Base-by-base conservation (phyloP, 2,797 vertebrate genomes). In the Leptatherina wallacei region DNA sequence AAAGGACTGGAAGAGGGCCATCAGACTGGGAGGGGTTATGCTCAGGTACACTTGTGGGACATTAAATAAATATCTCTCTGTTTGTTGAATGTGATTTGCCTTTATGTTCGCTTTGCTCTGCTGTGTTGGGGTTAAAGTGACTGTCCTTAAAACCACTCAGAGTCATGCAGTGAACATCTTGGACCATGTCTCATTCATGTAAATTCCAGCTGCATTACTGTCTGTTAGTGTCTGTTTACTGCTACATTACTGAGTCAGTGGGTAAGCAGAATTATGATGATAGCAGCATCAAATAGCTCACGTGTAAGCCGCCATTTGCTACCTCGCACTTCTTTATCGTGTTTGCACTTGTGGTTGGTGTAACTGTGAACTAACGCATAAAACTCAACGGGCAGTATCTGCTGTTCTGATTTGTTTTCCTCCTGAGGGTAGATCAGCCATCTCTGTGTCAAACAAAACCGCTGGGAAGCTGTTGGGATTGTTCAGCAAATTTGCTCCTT, bases 1-100 rank as follows among this genome's bases (percentile, higher is more conserved):
- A 71, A 98, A 98, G 90, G 97, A 99, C 84, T 99, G 97, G 97
- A 98, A 98, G 89, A 93, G 97, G 88, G 96, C 97, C 86, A 98
- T 98, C 90, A 95, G 96, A 73, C 91, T 98, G 11, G 96, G 96
- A 79, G 96, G 96, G 73, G 96, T 98, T 73, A 98, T 98, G 97
- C 95, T 98, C 86, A 97, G 96, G 97, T 98, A 94, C 81, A 57
- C 12, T 20, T 42, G 36, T 36, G 6, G 10, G 61, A 71, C 22
- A 24, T 60, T 51, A 40, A 65, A 70, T 22, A 55, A n/a, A 27
- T 4, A 54, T 70, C 18, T 68, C 10, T 55, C 30, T 74, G 36
- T 52, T 33, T 73, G 51, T 29, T 57, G 12, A 65, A 47, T 44
- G 24, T 49, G 27, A 76, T 20, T 27, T 29, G 38, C 60, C 59